Evolutionary conservation across 1,140 invertebrate genomes (phyloP).

Genomic region (Drosophila repletoides): DNA sequence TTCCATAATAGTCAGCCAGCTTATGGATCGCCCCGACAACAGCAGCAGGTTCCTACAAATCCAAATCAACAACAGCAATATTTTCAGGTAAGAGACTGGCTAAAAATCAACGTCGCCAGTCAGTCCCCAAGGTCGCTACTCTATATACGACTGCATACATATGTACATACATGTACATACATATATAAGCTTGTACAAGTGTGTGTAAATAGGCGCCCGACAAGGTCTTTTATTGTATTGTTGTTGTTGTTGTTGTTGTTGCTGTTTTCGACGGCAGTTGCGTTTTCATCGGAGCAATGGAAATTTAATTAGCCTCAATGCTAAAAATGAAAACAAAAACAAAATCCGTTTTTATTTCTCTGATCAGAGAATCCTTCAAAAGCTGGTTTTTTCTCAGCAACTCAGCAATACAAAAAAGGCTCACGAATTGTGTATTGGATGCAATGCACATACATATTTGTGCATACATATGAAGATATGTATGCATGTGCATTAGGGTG

Average conservation of each 20-base stretch:
- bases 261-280: slow-evolving; percentile 1
- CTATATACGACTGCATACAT: background rate
- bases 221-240: slow-evolving; percentile 32
- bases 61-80: slow-evolving; percentile 66
- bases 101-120: slow-evolving; percentile 21
- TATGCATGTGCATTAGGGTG: too few species aligned
- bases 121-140: slow-evolving; percentile 38
- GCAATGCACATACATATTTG: background rate
- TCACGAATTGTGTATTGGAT: background rate
- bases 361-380: slow-evolving; percentile 18
- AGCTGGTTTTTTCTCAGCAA: slow-evolving; percentile 27
- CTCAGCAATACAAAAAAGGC: too few species aligned
- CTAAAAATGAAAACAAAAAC: slow-evolving; percentile 1
- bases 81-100: slow-evolving; percentile 71
- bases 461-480: background rate
- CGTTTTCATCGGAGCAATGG: slow-evolving; percentile 11
- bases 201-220: slow-evolving; percentile 31
- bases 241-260: slow-evolving; percentile 8
- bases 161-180: background rate
- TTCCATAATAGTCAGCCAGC: slow-evolving; percentile 41
- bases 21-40: slow-evolving; percentile 63
- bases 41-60: slow-evolving; percentile 53
- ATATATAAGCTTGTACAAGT: background rate
- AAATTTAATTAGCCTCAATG: slow-evolving; percentile 26
- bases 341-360: background rate